Conservation (phyloP, 2,888 invertebrate genomes). For the Brachyptera risi region DNA sequence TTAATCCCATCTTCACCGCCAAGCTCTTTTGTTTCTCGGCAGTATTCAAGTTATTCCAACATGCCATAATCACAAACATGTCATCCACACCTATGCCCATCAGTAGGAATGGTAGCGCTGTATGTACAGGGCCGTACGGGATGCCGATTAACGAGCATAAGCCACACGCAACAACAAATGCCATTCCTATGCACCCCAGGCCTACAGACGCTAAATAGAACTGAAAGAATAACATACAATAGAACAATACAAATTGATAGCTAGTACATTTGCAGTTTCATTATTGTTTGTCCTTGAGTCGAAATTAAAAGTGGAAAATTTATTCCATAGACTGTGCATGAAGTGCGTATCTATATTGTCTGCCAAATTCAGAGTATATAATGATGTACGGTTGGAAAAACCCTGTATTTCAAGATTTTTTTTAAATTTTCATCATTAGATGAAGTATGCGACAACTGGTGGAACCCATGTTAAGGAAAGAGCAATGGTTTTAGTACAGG, state of each 20-base stretch:
- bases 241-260: constrained; percentile 3
- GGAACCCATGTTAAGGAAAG: too few species aligned
- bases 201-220: constrained; percentile 64
- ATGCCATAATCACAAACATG: constrained; percentile 79
- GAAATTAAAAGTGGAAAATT: not conserved
- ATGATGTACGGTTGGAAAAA: too few species aligned
- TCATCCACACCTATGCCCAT: constrained; percentile 79
- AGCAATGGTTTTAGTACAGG: too few species aligned
- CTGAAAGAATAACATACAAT: constrained; percentile 43
- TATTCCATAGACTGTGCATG: too few species aligned
- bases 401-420: too few species aligned
- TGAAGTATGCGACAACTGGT: too few species aligned
- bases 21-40: constrained; percentile 50
- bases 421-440: too few species aligned
- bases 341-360: too few species aligned
- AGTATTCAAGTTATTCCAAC: constrained; percentile 63
- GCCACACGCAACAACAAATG: constrained; percentile 66
- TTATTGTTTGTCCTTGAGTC: not conserved
- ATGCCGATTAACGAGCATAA: constrained; percentile 67
- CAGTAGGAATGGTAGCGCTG: constrained; percentile 73
- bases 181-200: constrained; percentile 66
- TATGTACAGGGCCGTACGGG: constrained; percentile 76
- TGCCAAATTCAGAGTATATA: too few species aligned
- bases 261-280: too few species aligned
- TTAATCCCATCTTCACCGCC: constrained; percentile 62